Evolutionary conservation across 2,113 vertebrate genomes (phyloP), one percentile per base, ranked within the genome.

Genomic region (Calyptomena viridis): DNA sequence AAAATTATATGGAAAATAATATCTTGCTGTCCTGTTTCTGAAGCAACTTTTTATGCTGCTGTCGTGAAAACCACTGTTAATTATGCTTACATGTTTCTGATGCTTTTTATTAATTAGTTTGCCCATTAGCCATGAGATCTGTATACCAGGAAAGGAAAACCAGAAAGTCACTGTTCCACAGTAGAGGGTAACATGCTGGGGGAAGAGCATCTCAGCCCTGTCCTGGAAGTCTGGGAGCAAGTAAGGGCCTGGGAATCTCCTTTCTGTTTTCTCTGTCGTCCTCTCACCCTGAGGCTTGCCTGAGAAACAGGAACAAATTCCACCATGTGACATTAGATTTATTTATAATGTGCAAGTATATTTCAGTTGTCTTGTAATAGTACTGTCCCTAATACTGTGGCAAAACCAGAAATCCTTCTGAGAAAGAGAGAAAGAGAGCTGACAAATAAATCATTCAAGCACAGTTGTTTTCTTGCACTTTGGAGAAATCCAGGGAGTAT

Each of bases 121-220:
- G 3, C 23, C 77, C 7, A 6, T 69, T 50, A 58, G 14, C 55
- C 46, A 66, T 58, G 31, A 71, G 24, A 10, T 55, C 52, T 39
- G 30, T 71, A 56, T 62, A 66, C 5, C 19, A 81, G 39, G 35
- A 81, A 71, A 30, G 19, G 19, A 74, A 84, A 81, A 71, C 11
- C 12, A 62, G 30, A 62, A 78, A 87, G 50, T 44, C 50, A n/a
- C 66, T 39, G 33, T 49, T 20, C 55, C 37, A 17, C 30, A 40
- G 21, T 23, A 58, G 35, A 27, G 47, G 16, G n/a, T 60, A 25
- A 76, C 90, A 63, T 4, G 5, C 53, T 52, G 12, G 24, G 53
- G 5, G 33, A 35, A 79, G 33, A 88, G 21, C 15, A 20, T 50
- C 40, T 42, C 0, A 1, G 71, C 28, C 42, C 15, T 0, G 0